Percentiles rank a stretch among this genome's conserved stretches.
Conservation (phyloP, 2,888 invertebrate species). For the Aspidapion aeneum region DNA sequence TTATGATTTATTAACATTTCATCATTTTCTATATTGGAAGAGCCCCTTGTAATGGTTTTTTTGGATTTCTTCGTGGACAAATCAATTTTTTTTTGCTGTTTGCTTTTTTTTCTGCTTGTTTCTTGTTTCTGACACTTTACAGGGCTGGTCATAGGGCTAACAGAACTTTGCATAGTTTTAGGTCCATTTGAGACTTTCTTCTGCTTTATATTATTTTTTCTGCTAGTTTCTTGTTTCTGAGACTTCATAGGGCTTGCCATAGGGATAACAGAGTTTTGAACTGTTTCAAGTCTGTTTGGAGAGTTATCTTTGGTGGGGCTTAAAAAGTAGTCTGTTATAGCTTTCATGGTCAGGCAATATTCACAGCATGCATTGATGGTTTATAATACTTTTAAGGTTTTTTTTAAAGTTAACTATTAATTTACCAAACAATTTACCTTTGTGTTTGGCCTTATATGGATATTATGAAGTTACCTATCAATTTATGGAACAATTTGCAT, state of each 20-base stretch:
- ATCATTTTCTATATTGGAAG: not conserved
- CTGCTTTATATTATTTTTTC: not conserved
- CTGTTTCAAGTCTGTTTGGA: constrained; percentile 10
- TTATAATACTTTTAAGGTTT: too few relatives aligned
- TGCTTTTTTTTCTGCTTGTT: not conserved
- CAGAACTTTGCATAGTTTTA: not conserved
- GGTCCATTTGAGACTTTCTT: constrained; percentile 7
- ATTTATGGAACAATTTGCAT: too few relatives aligned
- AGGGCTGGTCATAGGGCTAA: constrained; percentile 6
- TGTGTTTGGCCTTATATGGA: too few relatives aligned
- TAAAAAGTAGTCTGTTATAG: constrained; percentile 30
- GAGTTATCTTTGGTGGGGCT: constrained; percentile 23
- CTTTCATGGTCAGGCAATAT: constrained; percentile 25
- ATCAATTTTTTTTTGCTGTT: not conserved
- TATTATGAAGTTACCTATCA: too few relatives aligned
- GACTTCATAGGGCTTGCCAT: constrained; percentile 8
- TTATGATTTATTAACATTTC: not conserved
- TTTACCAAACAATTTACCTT: too few relatives aligned
- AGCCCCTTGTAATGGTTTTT: not conserved
- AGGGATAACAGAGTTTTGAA: not conserved
- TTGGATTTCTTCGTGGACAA: not conserved
- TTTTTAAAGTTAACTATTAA: too few relatives aligned
- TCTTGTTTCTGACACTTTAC: constrained; percentile 3
- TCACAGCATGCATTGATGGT: too few relatives aligned
- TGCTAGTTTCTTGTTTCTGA: not conserved